Evolutionary conservation across 2,888 invertebrate genomes (phyloP), one percentile per base, ranked within the genome.

Genomic region (Pandemis corylana): DNA sequence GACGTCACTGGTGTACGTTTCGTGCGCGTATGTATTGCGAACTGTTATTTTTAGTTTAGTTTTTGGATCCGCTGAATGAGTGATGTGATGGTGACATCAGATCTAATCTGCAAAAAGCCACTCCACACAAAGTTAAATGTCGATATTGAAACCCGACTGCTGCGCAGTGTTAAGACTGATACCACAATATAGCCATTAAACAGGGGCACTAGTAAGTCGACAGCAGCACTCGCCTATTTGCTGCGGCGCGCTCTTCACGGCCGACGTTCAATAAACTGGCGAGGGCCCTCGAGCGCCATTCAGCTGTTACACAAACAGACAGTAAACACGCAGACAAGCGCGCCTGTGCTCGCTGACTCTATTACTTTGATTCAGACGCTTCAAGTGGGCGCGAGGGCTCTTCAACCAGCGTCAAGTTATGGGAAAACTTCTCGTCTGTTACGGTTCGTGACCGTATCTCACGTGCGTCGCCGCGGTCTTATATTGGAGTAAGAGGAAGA

Each of bases 321-420:
- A n/a, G 51, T 53, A 41, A 15, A 36, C 64, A 56, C 65, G 28
- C 71, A 59, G 28, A 62, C 69, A 64, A 72, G 41, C 64, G 7
- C 63, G 51, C 70, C 49, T 49, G 62, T 41, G 36, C 15, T 42
- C 68, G 20, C 59, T 65, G 63, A 53, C 7, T 46, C 49, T 44
- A 56, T 68, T 64, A 68, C 63, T 68, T 9, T 28, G 44, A 65
- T 59, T 49, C 46, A 67, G 68, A 20, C 51, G 53, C 44, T 44
- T 72, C 72, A 36, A 72, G 72, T 72, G 72, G n/a, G 13, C 51
- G 61, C 56, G 51, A 71, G 71, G 46, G 68, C 73, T 41, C 53
- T 64, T 56, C 63, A 44, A 12, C 7, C 56, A 12, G 49, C 71
- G 46, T 66, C 46, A 28, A 15, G 67, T 28, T 44, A 51, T 69